A percentile compares a stretch with the other conserved stretches of the same genome.
These are phyloP conservation scores for Sinhomidia bicolor DNA, from an alignment of 2,888 invertebrate species.

Conservation along the genomic window DNA sequence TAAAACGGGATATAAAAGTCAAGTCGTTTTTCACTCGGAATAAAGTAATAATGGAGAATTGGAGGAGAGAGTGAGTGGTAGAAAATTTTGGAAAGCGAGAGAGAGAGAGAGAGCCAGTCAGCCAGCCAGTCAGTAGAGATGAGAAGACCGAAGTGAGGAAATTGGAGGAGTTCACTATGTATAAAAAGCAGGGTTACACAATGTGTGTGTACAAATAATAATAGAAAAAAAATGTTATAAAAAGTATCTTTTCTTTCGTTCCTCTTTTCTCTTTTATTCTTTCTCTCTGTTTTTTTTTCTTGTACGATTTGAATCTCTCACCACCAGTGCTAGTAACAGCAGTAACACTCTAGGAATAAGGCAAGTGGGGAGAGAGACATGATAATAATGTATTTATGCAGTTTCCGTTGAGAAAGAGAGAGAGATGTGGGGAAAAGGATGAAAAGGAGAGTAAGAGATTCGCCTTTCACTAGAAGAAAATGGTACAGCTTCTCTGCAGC, in stretches of 20 bases:
- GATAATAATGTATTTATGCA: conserved; percentile 52
- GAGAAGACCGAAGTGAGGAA: neutral
- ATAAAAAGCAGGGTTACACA: neutral
- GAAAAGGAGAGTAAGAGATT: conserved; percentile 7
- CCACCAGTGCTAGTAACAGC: neutral
- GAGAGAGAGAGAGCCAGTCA: neutral
- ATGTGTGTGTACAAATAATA: neutral
- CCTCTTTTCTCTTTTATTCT: conserved; percentile 11
- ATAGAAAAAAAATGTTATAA: neutral
- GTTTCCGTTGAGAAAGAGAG: neutral
- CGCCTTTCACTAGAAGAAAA: conserved; percentile 5
- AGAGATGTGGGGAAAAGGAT: neutral
- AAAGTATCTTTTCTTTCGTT: neutral
- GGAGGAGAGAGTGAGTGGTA: neutral
- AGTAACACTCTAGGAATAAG: neutral
- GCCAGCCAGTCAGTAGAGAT: too few relatives aligned
- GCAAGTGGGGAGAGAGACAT: conserved; percentile 4
- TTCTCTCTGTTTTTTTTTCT: neutral
- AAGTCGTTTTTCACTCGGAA: neutral
- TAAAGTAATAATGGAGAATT: neutral
- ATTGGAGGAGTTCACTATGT: conserved; percentile 1
- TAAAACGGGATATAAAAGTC: conserved; percentile 39
- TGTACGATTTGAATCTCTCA: neutral
- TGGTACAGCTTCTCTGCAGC: neutral
- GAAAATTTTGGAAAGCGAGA: neutral